Conservation (phyloP, 1,140 invertebrate genomes). For the Papilio machaon region DNA sequence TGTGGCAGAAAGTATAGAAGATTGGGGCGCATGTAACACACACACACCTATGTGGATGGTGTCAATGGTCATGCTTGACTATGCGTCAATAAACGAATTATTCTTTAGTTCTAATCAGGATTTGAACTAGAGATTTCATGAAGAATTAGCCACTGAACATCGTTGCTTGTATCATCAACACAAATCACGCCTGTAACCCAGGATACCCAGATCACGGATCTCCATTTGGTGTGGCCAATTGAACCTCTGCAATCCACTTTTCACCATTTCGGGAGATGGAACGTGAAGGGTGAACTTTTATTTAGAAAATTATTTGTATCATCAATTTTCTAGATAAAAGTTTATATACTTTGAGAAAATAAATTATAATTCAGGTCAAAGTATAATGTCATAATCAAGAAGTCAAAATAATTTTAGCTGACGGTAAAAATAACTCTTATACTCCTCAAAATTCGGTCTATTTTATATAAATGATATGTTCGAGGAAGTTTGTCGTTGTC, state of each 20-base stretch:
- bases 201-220: too few relatives aligned
- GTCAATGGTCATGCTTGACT: too few relatives aligned
- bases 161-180: too few relatives aligned
- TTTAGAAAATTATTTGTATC: background rate
- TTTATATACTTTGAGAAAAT: slow-evolving; percentile 16
- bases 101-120: background rate
- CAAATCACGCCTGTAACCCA: too few relatives aligned
- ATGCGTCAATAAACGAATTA: too few relatives aligned
- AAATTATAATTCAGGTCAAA: background rate
- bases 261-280: too few relatives aligned
- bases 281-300: too few relatives aligned
- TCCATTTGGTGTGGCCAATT: too few relatives aligned
- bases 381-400: background rate
- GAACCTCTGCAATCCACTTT: too few relatives aligned
- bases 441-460: background rate
- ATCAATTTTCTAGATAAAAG: background rate
- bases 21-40: too few relatives aligned
- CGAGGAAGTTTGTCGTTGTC: background rate
- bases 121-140: background rate
- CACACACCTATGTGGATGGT: too few relatives aligned
- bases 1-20: too few relatives aligned
- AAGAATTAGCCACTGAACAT: background rate
- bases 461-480: slow-evolving; percentile 7
- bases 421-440: background rate
- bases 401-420: background rate